Base-by-base conservation (phyloP, 1,140 invertebrate genomes). In the Leptinotarsa texana region DNA sequence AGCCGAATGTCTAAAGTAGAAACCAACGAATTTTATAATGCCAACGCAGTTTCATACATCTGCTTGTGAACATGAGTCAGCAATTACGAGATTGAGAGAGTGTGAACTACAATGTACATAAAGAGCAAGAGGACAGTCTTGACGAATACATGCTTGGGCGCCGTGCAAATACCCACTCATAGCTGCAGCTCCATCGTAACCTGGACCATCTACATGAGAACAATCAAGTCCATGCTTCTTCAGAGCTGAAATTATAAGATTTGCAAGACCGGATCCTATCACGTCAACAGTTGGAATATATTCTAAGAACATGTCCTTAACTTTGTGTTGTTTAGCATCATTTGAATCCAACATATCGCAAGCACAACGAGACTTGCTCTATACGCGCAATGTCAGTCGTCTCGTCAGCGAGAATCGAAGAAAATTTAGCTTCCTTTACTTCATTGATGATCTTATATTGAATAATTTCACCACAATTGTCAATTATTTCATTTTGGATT, bases 131-230 rank as follows among this genome's bases (percentile, higher is more conserved):
- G 69, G 65, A 63, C 73, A 78, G 5, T 27, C 27, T 27, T 27
- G 27, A 27, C 27, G 27, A 27, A 27, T 27, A 27, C 6, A 27
- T 18, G 75, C 75, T 67, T 79, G 78, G 49, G 69, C 81, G 71
- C 79, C 81, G 67, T 77, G 78, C 47, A 80, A 80, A 51, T 74
- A 49, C 62, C 79, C 82, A 77, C 78, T 79, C 80, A 84, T 82
- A 27, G 74, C 78, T 27, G 24, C 24, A 27, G 24, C 24, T 17
- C 80, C 80, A 77, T 83, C 78, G 63, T 83, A 83, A 15, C 80
- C 81, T 80, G 83, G 82, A 62, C 78, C 78, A 67, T 76, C 74
- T 57, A 80, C 67, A 71, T 82, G 78, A 27, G 69, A 68, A 68
- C 80, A 76, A 42, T 82, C 77, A 69, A 83, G 74, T 47, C 81